These are phyloP conservation scores for Rhorus exstirpatorius DNA, from an alignment of 2,888 invertebrate species.

Conservation along the genomic window DNA sequence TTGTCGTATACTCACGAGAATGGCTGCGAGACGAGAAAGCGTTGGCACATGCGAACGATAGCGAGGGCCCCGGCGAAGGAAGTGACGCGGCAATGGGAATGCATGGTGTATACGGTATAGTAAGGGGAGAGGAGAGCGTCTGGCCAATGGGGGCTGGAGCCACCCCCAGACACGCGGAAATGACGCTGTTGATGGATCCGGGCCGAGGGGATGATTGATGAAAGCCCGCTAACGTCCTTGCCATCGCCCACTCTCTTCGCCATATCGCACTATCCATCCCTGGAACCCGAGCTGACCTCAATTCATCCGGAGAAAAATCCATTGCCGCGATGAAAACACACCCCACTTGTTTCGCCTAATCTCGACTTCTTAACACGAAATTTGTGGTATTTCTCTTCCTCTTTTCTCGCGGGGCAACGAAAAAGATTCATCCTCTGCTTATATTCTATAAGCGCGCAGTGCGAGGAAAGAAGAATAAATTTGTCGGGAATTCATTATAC, in stretches of 20 bases:
- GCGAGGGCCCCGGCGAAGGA: constrained; percentile 46
- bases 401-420: constrained; percentile 4
- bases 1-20: constrained; percentile 50
- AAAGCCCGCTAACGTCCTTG: constrained; percentile 68
- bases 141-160: constrained; percentile 69
- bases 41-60: constrained; percentile 51
- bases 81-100: constrained; percentile 39
- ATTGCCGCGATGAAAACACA: constrained; percentile 47
- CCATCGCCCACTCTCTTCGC: constrained; percentile 61
- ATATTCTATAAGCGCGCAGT: neutral
- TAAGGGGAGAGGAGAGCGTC: constrained; percentile 72
- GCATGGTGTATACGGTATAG: constrained; percentile 17
- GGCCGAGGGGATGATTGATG: constrained; percentile 80
- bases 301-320: constrained; percentile 66
- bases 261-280: constrained; percentile 64
- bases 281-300: constrained; percentile 74
- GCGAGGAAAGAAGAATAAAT: neutral
- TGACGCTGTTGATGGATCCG: constrained; percentile 83
- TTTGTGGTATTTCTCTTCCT: neutral
- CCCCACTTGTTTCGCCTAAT: constrained; percentile 41
- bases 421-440: neutral
- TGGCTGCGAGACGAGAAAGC: constrained; percentile 50
- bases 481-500: neutral
- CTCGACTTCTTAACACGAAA: constrained; percentile 44
- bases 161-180: constrained; percentile 81